A percentile compares a stretch with the other conserved stretches of the same genome.
phyloP scores from a whole-genome alignment of 1,140 invertebrate species.

The Pogonomyrmex barbatus region DNA sequence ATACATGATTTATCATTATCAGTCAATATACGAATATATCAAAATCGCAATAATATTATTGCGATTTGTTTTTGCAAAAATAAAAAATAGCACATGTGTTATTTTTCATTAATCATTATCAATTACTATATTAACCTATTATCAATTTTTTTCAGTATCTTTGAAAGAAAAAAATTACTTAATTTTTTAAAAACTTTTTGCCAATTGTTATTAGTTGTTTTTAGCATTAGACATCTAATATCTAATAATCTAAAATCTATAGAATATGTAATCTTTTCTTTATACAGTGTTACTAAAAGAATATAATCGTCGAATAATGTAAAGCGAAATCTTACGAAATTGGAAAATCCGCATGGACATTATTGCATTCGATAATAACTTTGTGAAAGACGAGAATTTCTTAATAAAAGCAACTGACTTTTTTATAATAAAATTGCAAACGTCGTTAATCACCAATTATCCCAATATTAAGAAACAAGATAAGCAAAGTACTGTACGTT shows the following conservation, averaged over 20 bases:
- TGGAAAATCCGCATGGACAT: not conserved
- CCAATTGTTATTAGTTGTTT: not conserved
- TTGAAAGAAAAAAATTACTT: not conserved
- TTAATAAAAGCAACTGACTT: not conserved
- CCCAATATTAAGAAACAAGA: not conserved
- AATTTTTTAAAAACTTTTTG: not conserved
- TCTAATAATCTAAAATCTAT: constrained; percentile 1
- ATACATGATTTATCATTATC: constrained; percentile 7
- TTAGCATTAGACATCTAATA: not conserved
- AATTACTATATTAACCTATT: constrained; percentile 6
- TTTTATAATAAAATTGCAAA: constrained; percentile 25
- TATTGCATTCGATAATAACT: not conserved
- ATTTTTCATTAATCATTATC: not conserved
- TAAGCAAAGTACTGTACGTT: constrained; percentile 16
- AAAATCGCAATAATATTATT: constrained; percentile 6
- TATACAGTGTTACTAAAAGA: not conserved
- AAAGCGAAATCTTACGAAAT: not conserved
- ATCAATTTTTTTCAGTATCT: not conserved
- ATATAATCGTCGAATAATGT: not conserved
- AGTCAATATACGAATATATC: not conserved
- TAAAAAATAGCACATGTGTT: not conserved
- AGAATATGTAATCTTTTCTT: not conserved
- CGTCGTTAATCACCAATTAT: constrained; percentile 16
- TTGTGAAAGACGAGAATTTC: not conserved
- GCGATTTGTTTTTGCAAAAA: constrained; percentile 1